phyloP scores from a whole-genome alignment of 2,113 vertebrate species.

The Gopherus flavomarginatus region DNA sequence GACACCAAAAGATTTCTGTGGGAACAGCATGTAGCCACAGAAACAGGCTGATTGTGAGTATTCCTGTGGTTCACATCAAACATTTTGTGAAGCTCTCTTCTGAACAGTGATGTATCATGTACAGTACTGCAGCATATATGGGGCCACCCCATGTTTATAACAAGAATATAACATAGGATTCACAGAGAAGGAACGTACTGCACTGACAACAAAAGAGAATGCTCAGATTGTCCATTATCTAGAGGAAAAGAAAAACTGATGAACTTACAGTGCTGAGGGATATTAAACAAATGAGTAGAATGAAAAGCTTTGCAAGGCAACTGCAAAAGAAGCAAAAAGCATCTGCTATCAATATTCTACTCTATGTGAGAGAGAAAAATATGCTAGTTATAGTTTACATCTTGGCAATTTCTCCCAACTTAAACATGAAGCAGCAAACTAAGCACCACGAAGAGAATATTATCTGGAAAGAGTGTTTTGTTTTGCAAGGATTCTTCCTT shows the following conservation, averaged over 20 bases:
- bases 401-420: constrained; percentile 14
- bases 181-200: neutral
- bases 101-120: neutral
- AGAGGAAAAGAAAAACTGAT: constrained; percentile 1
- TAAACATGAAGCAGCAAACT: neutral
- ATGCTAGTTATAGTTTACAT: constrained; percentile 16
- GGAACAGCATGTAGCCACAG: constrained; percentile 19
- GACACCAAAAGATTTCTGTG: constrained; percentile 28
- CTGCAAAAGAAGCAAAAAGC: neutral
- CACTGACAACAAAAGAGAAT: neutral
- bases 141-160: neutral
- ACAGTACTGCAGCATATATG: neutral
- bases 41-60: constrained; percentile 5
- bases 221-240: neutral
- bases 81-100: constrained; percentile 24
- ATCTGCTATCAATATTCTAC: constrained; percentile 10
- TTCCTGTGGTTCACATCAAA: constrained; percentile 19
- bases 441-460: neutral
- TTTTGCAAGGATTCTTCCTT: neutral
- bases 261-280: neutral
- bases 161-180: neutral
- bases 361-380: neutral
- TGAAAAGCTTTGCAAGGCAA: neutral
- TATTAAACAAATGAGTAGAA: neutral
- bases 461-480: neutral